Evolutionary conservation across 2,888 invertebrate species (phyloP).

Genomic region (Acanthosepion pharaonis): DNA sequence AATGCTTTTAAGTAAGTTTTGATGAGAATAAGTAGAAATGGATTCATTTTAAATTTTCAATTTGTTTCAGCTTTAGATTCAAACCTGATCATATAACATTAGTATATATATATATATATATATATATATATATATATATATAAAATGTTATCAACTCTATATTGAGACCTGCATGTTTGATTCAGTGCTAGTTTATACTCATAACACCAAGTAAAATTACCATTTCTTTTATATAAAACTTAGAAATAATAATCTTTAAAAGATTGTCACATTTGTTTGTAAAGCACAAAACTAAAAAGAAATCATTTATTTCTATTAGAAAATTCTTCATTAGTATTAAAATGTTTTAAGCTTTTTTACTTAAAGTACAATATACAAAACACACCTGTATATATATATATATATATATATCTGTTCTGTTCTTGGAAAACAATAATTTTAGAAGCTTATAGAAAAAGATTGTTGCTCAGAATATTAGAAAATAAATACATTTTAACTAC

Average conservation of each 20-base stretch:
- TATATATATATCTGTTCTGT: background rate
- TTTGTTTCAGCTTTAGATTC: background rate
- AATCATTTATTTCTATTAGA: background rate
- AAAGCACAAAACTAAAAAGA: background rate
- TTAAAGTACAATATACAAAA: background rate
- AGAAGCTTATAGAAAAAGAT: background rate
- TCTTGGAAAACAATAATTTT: background rate
- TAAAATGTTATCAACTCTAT: too few species aligned
- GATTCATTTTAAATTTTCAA: background rate
- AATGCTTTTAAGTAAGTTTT: too few species aligned
- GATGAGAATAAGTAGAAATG: background rate
- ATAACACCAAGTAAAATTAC: background rate
- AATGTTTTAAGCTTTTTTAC: background rate
- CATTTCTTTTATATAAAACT: background rate
- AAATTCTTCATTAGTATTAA: background rate
- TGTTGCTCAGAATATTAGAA: background rate
- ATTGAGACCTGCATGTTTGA: too few species aligned
- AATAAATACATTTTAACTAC: background rate
- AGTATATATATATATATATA: background rate
- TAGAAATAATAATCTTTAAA: background rate
- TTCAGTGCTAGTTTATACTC: background rate
- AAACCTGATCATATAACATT: background rate
- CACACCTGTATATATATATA: background rate
- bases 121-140: too few species aligned
- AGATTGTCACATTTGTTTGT: background rate